A percentile compares a stretch with the other conserved stretches of the same genome.
Evolutionary conservation across 2,888 invertebrate species (phyloP).

Genomic region (Xestia ashworthii): DNA sequence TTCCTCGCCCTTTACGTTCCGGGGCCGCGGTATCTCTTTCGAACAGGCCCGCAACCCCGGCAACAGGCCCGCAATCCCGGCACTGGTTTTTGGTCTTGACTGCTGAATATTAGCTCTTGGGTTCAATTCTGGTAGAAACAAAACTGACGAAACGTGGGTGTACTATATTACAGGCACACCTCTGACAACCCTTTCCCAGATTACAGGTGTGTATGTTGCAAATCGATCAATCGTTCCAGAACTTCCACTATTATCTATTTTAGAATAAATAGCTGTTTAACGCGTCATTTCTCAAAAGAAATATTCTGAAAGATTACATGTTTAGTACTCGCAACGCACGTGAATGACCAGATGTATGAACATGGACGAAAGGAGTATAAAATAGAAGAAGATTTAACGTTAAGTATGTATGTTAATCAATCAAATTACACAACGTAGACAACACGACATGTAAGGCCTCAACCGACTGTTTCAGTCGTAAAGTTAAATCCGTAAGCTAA

Average conservation of each 20-base stretch:
- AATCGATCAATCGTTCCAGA: neutral
- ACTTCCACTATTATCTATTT: neutral
- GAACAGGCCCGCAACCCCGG: too few relatives aligned
- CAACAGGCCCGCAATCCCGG: too few relatives aligned
- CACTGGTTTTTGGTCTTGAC: neutral
- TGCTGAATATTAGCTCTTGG: neutral
- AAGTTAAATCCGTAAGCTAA: constrained; percentile 60
- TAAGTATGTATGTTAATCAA: too few relatives aligned
- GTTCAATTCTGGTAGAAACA: neutral
- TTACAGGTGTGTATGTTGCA: neutral
- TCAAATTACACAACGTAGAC: neutral
- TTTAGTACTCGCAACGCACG: neutral
- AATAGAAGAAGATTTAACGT: too few relatives aligned
- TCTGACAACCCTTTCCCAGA: neutral
- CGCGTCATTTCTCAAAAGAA: neutral
- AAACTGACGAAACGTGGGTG: neutral
- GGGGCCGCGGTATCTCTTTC: too few relatives aligned
- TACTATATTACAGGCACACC: neutral
- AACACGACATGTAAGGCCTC: neutral
- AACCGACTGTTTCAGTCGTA: constrained; percentile 22
- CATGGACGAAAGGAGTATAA: neutral
- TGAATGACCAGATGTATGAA: neutral
- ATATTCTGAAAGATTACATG: neutral
- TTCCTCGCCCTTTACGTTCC: too few relatives aligned
- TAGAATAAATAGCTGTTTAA: neutral